Base-by-base conservation (phyloP, 2,797 vertebrate species). In the Sebastes taczanowskii region DNA sequence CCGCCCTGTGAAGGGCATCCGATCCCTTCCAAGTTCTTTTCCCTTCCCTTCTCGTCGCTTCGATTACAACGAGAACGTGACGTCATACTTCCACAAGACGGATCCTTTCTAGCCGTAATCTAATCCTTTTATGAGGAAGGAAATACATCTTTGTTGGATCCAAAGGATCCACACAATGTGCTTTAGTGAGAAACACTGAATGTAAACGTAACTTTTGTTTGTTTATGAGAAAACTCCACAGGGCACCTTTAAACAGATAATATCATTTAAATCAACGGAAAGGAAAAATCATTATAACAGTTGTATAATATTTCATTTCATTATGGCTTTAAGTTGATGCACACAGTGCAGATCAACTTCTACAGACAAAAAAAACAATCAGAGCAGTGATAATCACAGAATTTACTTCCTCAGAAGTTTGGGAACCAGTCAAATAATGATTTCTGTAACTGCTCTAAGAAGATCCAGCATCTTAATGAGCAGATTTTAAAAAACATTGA, bases 391-490 rank as follows among this genome's bases (percentile, higher is more conserved):
- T 22, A 11, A 3, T 62, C 30, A 52, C 46, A 20, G 49, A n/a
- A 52, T n/a, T 20, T 27, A 22, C 2, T 62, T 34, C 60, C 30
- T 62, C 10, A 32, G 7, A 52, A 9, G 49, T 52, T n/a, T 4
- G 56, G 14, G 11, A 29, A 18, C 14, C 56, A 29, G 25, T 38
- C 30, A 9, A 25, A 58, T 11, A 11, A 25, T 11, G 2, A 34
- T 20, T 25, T 20, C 34, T 38, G 65, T 11, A 30, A 18, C 8
- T 2, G 69, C 46, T 68, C 11, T 10, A 7, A 70, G 78, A 72
- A 68, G 35, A 35, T 73, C 69, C 81, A 74, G 81, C 70, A 69
- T 52, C 75, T 70, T 27, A 35, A 59, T 6, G 52, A 73, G 34
- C 29, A 63, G 3, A 68, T 66, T 10, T 4, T 5, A 34, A 60